Conservation (phyloP, 2,888 invertebrate species). For the Thymelicus lineola region DNA sequence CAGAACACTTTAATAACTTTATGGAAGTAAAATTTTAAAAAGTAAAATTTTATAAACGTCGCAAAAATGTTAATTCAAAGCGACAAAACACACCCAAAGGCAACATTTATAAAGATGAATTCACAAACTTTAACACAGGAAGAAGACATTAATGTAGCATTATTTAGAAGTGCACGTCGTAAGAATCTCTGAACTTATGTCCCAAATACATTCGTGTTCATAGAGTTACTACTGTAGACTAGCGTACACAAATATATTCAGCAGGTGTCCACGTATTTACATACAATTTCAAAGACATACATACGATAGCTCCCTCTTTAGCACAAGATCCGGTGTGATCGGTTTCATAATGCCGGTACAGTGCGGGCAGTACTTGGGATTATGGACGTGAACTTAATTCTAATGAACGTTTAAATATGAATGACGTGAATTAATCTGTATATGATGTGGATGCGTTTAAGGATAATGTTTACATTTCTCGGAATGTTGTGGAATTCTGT, state of each 20-base stretch:
- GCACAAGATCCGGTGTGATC: constrained; percentile 68
- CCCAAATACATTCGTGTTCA: not conserved
- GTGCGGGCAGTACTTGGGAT: constrained; percentile 30
- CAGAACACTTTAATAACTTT: not conserved
- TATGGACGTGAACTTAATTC: constrained; percentile 40
- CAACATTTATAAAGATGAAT: constrained; percentile 31
- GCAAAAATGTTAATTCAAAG: constrained; percentile 24
- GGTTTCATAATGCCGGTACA: constrained; percentile 52
- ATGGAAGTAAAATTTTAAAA: constrained; percentile 7
- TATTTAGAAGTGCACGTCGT: not conserved
- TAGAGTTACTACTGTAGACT: constrained; percentile 18
- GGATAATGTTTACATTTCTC: not conserved
- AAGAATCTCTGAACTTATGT: constrained; percentile 14
- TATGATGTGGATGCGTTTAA: constrained; percentile 25
- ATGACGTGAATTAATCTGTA: constrained; percentile 31
- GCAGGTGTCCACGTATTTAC: constrained; percentile 83
- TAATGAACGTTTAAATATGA: constrained; percentile 39
- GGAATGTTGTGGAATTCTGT: not conserved
- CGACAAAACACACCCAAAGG: constrained; percentile 31
- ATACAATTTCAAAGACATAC: constrained; percentile 80
- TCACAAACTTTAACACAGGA: constrained; percentile 23
- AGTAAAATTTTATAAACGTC: constrained; percentile 7
- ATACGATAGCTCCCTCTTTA: constrained; percentile 67
- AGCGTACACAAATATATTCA: constrained; percentile 78
- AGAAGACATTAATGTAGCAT: not conserved